Conservation (phyloP, 2,797 vertebrate genomes). For the Ibycter americanus region DNA sequence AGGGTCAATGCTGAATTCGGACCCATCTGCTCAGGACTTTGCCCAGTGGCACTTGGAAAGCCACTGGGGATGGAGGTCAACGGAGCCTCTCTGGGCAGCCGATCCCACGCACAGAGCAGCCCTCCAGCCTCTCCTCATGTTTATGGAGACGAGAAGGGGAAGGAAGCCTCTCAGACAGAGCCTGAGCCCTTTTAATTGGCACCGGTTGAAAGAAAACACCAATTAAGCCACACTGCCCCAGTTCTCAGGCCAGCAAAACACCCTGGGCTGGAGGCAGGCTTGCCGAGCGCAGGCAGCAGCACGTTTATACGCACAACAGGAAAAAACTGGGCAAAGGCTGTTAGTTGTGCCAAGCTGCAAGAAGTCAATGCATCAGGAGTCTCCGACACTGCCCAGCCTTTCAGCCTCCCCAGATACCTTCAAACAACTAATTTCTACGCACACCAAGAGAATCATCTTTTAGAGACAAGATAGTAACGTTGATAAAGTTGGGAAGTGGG, state of each 20-base stretch:
- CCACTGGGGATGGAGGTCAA: neutral
- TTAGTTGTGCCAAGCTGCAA: neutral
- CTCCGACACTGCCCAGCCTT: rapidly evolving
- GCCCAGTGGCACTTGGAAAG: neutral
- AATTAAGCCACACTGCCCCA: conserved; percentile 44
- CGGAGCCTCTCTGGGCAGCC: neutral
- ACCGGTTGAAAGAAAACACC: neutral
- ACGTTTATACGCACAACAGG: neutral
- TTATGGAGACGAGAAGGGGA: neutral
- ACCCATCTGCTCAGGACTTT: neutral
- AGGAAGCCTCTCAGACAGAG: conserved; percentile 19
- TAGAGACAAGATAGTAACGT: rapidly evolving
- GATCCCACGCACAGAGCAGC: neutral
- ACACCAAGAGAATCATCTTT: neutral
- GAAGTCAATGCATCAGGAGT: neutral
- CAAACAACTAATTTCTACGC: neutral
- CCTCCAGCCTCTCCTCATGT: neutral
- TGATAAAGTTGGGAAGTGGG: rapidly evolving
- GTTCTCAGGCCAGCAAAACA: conserved; percentile 10
- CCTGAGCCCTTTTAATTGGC: conserved; percentile 53
- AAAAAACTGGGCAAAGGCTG: neutral
- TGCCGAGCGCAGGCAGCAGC: rapidly evolving
- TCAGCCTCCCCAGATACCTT: neutral
- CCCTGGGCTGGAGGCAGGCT: neutral
- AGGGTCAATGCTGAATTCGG: neutral